These are phyloP conservation scores for Henricia sp. DNA, from an alignment of 53 echinoderm and acorn worm genomes.

Conservation along the genomic window DNA sequence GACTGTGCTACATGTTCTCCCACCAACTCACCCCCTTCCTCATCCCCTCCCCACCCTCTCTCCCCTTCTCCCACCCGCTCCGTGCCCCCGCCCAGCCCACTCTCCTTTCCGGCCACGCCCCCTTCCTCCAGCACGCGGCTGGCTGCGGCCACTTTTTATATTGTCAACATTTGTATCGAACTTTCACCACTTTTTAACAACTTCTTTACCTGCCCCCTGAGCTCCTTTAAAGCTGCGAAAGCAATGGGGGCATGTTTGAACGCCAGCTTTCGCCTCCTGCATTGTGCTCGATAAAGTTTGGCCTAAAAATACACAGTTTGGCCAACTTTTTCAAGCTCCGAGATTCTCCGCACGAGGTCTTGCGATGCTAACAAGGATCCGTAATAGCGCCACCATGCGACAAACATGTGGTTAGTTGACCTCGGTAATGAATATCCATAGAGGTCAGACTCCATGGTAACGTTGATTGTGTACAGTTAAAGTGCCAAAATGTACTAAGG, in stretches of 20 bases:
- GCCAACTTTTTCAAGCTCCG: background rate
- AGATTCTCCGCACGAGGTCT: background rate
- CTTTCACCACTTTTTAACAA: background rate
- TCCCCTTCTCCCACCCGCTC: too few species aligned
- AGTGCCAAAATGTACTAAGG: background rate
- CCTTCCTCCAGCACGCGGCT: too few species aligned
- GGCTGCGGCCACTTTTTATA: too few species aligned
- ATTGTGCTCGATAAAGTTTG: conserved; percentile 3
- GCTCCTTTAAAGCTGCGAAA: conserved; percentile 34
- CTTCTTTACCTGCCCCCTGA: conserved; percentile 36
- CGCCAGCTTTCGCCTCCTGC: conserved; percentile 27
- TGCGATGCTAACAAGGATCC: background rate
- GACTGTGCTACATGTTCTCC: too few species aligned
- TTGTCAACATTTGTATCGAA: too few species aligned
- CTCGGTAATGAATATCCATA: conserved; percentile 24
- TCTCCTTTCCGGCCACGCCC: too few species aligned
- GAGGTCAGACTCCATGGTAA: conserved; percentile 41
- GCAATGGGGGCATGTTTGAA: conserved; percentile 39
- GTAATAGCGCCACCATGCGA: conserved; percentile 22
- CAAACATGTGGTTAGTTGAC: background rate
- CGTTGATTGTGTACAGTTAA: conserved; percentile 30
- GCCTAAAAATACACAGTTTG: background rate
- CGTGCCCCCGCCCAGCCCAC: too few species aligned
- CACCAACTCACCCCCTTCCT: too few species aligned
- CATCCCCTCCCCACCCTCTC: too few species aligned